Percentiles rank a stretch among this genome's conserved stretches.
Evolutionary conservation across 2,113 vertebrate genomes (phyloP).

Genomic region (Haemorhous mexicanus): DNA sequence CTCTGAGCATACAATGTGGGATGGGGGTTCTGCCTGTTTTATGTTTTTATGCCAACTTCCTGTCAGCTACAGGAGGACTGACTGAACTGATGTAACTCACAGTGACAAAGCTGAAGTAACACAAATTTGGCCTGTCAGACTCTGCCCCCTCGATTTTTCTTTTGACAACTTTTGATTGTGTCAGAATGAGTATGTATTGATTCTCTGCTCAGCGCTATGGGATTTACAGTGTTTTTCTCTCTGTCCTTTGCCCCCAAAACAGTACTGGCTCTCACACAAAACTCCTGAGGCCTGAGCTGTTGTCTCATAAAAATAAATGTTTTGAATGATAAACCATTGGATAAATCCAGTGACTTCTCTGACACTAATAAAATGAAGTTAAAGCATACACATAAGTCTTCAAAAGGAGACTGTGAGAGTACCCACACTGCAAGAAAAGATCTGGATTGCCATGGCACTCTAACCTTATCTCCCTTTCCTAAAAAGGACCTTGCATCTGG

Average conservation of each 20-base stretch:
- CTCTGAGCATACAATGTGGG: not conserved
- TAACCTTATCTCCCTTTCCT: not conserved
- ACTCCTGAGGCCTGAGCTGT: not conserved
- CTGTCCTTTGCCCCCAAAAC: not conserved
- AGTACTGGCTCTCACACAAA: not conserved
- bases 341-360: not conserved
- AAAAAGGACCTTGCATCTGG: not conserved
- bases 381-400: not conserved
- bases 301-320: not conserved
- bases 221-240: not conserved
- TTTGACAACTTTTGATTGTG: not conserved
- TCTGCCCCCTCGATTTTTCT: not conserved
- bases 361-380: not conserved
- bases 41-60: not conserved
- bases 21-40: not conserved
- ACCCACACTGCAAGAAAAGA: not conserved
- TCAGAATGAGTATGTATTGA: not conserved
- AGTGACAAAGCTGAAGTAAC: conserved; percentile 24
- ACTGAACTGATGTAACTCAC: not conserved
- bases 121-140: not conserved
- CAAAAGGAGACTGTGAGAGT: not conserved
- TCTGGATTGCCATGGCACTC: not conserved
- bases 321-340: not conserved
- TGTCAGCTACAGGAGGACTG: not conserved
- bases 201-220: not conserved